These are phyloP conservation scores for mouse (Mus musculus) DNA, from an alignment of 2,113 vertebrate species.

Conservation along the genomic window GRCm39 chr14:91846001-91846500, in stretches of 20 bases:
- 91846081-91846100: background rate
- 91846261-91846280: background rate
- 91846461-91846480: slow-evolving; percentile 6
- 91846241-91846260: background rate
- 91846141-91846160: rapidly evolving
- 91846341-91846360: background rate
- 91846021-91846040: background rate
- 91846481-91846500: slow-evolving; percentile 38
- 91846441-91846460: slow-evolving; percentile 50
- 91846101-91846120: background rate
- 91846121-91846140: background rate
- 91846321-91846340: background rate
- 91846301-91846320: background rate
- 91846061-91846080: rapidly evolving
- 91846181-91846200: background rate
- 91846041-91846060: background rate
- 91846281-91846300: background rate
- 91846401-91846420: background rate
- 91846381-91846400: background rate
- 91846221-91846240: background rate
- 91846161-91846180: background rate
- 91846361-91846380: slow-evolving; percentile 6
- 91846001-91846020: rapidly evolving
- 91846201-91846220: background rate
- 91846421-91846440: background rate